Percentiles rank a stretch among this genome's conserved stretches.
These are phyloP conservation scores for Murina feae DNA, from an alignment of 2,113 vertebrate species.

Conservation along the genomic window DNA sequence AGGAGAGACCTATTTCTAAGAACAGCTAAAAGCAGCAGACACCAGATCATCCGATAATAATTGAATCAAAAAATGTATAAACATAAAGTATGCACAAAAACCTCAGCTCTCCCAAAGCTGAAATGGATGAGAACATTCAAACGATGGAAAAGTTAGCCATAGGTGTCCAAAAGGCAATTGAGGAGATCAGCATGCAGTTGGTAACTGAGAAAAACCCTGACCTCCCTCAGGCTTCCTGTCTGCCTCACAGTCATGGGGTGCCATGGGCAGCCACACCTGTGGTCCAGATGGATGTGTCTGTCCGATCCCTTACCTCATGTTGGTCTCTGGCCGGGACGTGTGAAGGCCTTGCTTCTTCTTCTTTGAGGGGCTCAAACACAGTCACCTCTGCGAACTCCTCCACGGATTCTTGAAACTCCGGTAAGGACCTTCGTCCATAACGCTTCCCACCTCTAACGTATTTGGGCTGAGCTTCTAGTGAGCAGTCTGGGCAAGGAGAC, in stretches of 20 bases:
- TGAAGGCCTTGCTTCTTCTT: conserved; percentile 69
- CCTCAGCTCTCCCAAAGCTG: neutral
- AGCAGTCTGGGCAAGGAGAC: conserved; percentile 77
- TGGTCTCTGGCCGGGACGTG: conserved; percentile 78
- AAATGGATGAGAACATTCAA: neutral
- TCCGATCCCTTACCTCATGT: conserved; percentile 83
- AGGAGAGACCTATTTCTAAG: neutral
- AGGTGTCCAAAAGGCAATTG: neutral
- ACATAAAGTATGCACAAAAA: neutral
- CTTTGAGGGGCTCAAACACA: conserved; percentile 66
- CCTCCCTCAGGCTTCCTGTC: neutral
- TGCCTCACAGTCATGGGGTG: fast-evolving
- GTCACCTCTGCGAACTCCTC: conserved; percentile 81
- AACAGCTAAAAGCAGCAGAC: neutral
- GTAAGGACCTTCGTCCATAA: conserved; percentile 91
- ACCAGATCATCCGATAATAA: neutral
- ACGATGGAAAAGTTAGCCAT: neutral
- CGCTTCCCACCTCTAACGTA: conserved; percentile 93
- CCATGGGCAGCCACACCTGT: fast-evolving
- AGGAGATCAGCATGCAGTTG: neutral
- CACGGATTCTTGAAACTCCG: conserved; percentile 83
- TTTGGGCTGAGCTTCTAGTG: conserved; percentile 91
- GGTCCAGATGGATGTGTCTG: fast-evolving
- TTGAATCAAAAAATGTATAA: neutral
- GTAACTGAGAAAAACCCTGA: neutral